These are phyloP conservation scores for Ovis canadensis DNA, from an alignment of 2,113 vertebrate species.

Conservation along the genomic window DNA sequence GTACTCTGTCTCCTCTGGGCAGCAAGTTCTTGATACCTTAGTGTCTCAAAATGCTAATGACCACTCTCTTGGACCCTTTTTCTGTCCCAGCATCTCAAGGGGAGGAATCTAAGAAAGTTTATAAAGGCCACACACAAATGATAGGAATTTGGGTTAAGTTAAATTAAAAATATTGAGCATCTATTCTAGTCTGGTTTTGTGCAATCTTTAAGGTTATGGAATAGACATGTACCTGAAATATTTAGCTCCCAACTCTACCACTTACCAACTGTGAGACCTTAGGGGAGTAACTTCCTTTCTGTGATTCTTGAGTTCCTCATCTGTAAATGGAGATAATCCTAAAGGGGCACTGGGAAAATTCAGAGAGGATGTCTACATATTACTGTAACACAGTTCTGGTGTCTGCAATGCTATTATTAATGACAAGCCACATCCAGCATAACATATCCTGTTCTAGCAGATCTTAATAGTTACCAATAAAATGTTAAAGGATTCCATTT, in stretches of 20 bases:
- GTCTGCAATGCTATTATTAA: not conserved
- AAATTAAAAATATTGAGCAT: not conserved
- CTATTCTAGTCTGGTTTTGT: not conserved
- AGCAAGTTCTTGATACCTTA: not conserved
- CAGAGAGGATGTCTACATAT: not conserved
- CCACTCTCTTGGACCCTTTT: not conserved
- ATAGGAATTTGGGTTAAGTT: not conserved
- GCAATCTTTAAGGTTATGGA: not conserved
- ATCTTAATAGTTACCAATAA: conserved; percentile 14
- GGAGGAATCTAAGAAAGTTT: not conserved
- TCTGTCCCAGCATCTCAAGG: not conserved
- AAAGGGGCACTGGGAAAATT: not conserved
- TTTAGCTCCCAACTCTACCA: not conserved
- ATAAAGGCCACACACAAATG: not conserved
- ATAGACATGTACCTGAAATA: not conserved
- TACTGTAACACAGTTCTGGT: not conserved
- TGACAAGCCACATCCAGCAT: not conserved
- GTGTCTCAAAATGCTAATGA: not conserved
- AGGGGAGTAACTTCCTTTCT: not conserved
- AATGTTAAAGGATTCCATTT: conserved; percentile 37
- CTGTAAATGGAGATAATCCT: not conserved
- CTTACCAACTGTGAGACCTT: not conserved
- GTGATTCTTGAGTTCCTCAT: not conserved
- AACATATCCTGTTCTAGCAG: conserved; percentile 25
- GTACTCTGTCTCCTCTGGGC: not conserved